Conservation (phyloP, 2,888 invertebrate genomes). For the Acanthosepion pharaonis region DNA sequence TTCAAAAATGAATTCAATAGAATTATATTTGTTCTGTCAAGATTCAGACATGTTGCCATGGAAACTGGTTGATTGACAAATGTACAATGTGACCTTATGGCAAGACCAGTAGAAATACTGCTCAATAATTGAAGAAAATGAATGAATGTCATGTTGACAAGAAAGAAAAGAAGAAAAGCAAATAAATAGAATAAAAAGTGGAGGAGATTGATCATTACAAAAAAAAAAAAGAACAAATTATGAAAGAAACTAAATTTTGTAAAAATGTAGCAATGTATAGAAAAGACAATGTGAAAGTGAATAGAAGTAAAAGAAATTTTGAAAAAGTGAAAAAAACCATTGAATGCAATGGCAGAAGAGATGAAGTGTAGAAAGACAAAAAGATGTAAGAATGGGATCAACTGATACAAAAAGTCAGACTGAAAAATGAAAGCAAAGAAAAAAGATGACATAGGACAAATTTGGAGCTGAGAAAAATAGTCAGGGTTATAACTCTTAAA, state of each 20-base stretch:
- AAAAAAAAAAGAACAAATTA: background rate
- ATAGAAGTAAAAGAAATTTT: too few relatives aligned
- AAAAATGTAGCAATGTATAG: too few relatives aligned
- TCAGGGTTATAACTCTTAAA: too few relatives aligned
- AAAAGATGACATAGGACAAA: too few relatives aligned
- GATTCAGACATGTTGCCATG: background rate
- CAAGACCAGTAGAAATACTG: background rate
- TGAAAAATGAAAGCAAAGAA: too few relatives aligned
- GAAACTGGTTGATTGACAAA: background rate
- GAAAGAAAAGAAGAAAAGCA: background rate
- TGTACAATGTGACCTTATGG: slow-evolving; percentile 1
- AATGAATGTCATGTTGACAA: background rate
- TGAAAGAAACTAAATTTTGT: background rate
- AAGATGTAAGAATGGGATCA: too few relatives aligned
- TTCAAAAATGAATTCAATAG: slow-evolving; percentile 20
- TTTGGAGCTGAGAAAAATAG: too few relatives aligned
- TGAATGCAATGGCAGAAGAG: too few relatives aligned
- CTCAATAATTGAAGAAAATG: background rate
- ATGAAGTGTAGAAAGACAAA: too few relatives aligned
- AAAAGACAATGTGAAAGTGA: too few relatives aligned
- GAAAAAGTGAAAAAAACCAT: too few relatives aligned
- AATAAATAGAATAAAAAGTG: background rate
- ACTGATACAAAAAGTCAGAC: too few relatives aligned
- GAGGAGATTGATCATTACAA: background rate
- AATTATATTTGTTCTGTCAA: background rate